These are phyloP conservation scores for Melinaea menophilus DNA, from an alignment of 2,888 invertebrate genomes.

Conservation along the genomic window DNA sequence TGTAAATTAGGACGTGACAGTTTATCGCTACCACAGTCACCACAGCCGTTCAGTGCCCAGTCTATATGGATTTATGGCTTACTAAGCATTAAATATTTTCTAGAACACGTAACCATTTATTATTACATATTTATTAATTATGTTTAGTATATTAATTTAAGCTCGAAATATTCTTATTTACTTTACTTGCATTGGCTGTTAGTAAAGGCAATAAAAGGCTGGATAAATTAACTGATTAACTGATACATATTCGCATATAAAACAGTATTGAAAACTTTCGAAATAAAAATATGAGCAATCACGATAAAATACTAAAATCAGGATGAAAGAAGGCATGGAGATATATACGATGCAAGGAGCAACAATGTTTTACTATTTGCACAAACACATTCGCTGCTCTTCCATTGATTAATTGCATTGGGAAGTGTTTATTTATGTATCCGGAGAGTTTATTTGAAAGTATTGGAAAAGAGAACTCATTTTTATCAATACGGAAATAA, in stretches of 20 bases:
- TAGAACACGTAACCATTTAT: no score
- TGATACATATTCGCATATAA: no score
- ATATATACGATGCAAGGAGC: slow-evolving; percentile 20
- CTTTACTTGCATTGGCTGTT: no score
- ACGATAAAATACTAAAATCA: no score
- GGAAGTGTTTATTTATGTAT: slow-evolving; percentile 36
- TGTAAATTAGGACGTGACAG: slow-evolving; percentile 29
- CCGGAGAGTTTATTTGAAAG: slow-evolving; percentile 30
- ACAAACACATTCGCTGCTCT: slow-evolving; percentile 29
- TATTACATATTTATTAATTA: no score
- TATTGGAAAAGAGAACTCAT: slow-evolving; percentile 10
- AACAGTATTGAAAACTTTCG: no score
- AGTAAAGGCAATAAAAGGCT: no score
- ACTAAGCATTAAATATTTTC: not conserved
- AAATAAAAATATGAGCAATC: no score
- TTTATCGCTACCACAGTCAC: slow-evolving; percentile 29
- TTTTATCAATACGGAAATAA: not conserved
- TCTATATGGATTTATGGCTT: slow-evolving; percentile 27
- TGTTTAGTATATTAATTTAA: no score
- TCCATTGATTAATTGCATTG: slow-evolving; percentile 38
- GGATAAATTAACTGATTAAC: no score
- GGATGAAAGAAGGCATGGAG: not conserved
- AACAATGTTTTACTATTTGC: slow-evolving; percentile 24
- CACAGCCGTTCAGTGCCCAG: slow-evolving; percentile 17
- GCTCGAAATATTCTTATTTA: no score